Evolutionary conservation across 2,888 invertebrate genomes (phyloP), one percentile per base, ranked within the genome.

Genomic region (Morpho helenor): DNA sequence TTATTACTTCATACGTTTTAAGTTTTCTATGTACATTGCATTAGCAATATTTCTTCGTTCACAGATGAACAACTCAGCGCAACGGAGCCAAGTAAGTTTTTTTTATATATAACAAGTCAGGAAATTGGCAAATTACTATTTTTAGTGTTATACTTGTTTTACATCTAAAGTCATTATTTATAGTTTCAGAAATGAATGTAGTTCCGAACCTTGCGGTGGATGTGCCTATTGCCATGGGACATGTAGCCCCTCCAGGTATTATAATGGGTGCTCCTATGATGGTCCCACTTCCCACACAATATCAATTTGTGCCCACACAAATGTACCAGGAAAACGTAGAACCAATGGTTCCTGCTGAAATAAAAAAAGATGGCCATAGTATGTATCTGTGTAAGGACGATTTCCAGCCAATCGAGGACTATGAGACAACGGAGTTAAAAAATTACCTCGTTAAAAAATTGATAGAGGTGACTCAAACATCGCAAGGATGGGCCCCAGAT

Each of bases 311-410:
- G 5, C 49, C 54, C n/a, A 22, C 56, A 9, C 52, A 52, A 31
- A 16, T 50, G 10, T 53, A 59, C 23, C 43, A 55, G 42, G 49
- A 60, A 43, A 22, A 44, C 23, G 3, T 47, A 8, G 16, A 51
- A 43, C 40, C 41, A 31, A 6, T 10, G 8, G 16, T 39, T 8
- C 7, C 23, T 8, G 46, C 42, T 16, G 52, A 65, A n/a, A 52
- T 62, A 3, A 16, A 46, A 3, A 69, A 66, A 6, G 72, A 70
- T 0, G 71, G 67, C 3, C 71, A 71, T 61, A 75, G 72, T 54
- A 69, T 87, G 39, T 87, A 80, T 61, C 70, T 90, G 49, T 87
- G 87, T 67, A 84, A 84, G 65, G 84, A 85, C 56, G 80, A 87
- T 68, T 85, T 84, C 66, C 77, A 81, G 55, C 71, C 74, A 7